Conservation (phyloP, 2,113 vertebrate species). For the Ammodytes marinus region DNA sequence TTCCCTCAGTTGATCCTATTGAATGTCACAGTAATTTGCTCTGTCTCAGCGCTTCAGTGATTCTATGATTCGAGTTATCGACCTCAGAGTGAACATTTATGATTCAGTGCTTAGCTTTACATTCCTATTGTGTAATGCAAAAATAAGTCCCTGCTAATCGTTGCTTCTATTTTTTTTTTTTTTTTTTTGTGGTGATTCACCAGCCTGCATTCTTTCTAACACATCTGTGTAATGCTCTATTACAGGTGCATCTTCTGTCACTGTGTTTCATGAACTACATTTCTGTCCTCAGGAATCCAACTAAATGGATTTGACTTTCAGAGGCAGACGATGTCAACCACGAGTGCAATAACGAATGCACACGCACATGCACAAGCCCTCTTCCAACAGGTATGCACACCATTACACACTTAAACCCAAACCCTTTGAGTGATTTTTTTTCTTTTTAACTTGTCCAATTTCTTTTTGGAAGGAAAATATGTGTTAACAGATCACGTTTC, state of each 20-base stretch:
- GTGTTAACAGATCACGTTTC: background rate
- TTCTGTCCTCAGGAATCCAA: constrained; percentile 90
- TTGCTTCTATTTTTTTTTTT: constrained; percentile 1
- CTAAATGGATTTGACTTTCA: constrained; percentile 99
- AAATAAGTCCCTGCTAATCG: constrained; percentile 17
- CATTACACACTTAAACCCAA: background rate
- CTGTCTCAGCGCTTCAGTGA: constrained; percentile 3
- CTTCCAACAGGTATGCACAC: constrained; percentile 92
- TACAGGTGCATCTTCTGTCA: background rate
- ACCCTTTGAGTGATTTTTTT: background rate
- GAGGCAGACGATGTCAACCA: constrained; percentile 93
- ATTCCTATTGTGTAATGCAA: constrained; percentile 17
- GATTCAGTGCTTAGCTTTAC: constrained; percentile 5
- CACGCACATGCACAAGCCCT: constrained; percentile 98
- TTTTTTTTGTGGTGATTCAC: constrained; percentile 27
- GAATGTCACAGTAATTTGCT: constrained; percentile 26
- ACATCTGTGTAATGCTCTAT: background rate
- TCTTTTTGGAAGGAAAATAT: constrained; percentile 2
- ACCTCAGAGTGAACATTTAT: background rate
- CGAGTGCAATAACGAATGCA: constrained; percentile 95
- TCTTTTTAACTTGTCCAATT: background rate
- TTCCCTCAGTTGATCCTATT: constrained; percentile 11
- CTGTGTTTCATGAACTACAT: constrained; percentile 28
- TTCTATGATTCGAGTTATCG: background rate
- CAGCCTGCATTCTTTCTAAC: background rate